Conservation (phyloP, 2,888 invertebrate species). For the Lithophane ornitopus region DNA sequence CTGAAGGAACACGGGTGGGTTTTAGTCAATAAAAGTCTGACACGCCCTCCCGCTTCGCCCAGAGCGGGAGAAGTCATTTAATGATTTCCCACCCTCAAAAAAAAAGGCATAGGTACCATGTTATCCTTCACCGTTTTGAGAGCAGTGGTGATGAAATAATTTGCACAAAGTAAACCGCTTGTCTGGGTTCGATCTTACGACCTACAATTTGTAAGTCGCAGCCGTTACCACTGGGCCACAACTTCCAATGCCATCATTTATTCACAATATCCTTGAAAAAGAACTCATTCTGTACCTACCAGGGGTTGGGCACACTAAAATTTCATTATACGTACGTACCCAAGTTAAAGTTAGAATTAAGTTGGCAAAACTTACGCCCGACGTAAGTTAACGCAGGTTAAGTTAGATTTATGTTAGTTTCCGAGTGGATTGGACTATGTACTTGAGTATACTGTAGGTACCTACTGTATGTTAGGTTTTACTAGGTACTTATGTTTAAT, state of each 20-base stretch:
- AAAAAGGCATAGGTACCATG: too few species aligned
- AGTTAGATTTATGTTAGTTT: slow-evolving; percentile 82
- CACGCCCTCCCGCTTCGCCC: too few species aligned
- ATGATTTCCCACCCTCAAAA: too few species aligned
- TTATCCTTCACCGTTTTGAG: not conserved
- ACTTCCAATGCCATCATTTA: slow-evolving; percentile 21
- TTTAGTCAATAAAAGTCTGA: too few species aligned
- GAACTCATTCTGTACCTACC: slow-evolving; percentile 28
- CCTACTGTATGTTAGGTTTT: slow-evolving; percentile 10
- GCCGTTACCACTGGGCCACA: not conserved
- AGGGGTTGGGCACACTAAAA: slow-evolving; percentile 62
- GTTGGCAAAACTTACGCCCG: slow-evolving; percentile 76
- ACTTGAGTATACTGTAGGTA: slow-evolving; percentile 36
- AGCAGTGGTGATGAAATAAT: not conserved
- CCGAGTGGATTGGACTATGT: slow-evolving; percentile 71
- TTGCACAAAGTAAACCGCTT: too few species aligned
- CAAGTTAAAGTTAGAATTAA: slow-evolving; percentile 79
- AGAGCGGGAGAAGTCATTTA: too few species aligned
- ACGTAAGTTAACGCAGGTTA: slow-evolving; percentile 79
- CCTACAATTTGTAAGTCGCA: too few species aligned
- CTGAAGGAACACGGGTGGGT: too few species aligned
- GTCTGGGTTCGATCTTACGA: too few species aligned
- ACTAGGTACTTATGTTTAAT: slow-evolving; percentile 33
- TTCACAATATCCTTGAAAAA: slow-evolving; percentile 40
- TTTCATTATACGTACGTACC: slow-evolving; percentile 69